Conservation (phyloP, 1,140 invertebrate genomes). For the Pteromalus puparum region DNA sequence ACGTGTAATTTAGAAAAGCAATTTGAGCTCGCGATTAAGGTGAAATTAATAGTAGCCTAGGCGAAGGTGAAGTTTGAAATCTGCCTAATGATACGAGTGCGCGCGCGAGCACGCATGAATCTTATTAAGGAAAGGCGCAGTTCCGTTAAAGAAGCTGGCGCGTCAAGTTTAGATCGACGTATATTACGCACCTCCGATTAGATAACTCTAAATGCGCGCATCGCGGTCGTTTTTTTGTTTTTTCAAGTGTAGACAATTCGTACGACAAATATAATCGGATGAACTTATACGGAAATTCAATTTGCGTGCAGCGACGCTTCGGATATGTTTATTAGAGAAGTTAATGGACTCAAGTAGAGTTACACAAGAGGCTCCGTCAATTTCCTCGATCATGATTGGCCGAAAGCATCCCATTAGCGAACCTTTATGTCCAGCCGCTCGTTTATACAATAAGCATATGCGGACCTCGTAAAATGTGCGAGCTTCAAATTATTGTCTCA, state of each 20-base stretch:
- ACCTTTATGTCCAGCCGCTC: background rate
- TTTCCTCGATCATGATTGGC: background rate
- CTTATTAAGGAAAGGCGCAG: background rate
- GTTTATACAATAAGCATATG: background rate
- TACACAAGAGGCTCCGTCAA: background rate
- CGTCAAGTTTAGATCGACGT: background rate
- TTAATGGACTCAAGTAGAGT: background rate
- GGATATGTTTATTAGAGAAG: background rate
- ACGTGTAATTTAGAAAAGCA: conserved; percentile 12
- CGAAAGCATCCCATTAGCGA: background rate
- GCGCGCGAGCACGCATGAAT: background rate
- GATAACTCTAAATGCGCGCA: background rate
- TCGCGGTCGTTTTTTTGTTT: background rate
- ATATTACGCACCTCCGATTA: background rate
- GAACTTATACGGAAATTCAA: background rate
- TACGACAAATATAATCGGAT: no score
- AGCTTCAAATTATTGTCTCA: no score
- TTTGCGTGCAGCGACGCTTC: background rate
- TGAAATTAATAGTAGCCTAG: conserved; percentile 7
- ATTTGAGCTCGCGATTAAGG: background rate
- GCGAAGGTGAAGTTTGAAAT: conserved; percentile 22
- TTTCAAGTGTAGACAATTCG: no score
- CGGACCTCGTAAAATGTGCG: no score
- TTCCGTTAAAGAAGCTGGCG: background rate
- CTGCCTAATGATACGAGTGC: background rate